A percentile compares a stretch with the other conserved stretches of the same genome.
Evolutionary conservation across 2,113 vertebrate species (phyloP).

Genomic region (Halcyon senegalensis): DNA sequence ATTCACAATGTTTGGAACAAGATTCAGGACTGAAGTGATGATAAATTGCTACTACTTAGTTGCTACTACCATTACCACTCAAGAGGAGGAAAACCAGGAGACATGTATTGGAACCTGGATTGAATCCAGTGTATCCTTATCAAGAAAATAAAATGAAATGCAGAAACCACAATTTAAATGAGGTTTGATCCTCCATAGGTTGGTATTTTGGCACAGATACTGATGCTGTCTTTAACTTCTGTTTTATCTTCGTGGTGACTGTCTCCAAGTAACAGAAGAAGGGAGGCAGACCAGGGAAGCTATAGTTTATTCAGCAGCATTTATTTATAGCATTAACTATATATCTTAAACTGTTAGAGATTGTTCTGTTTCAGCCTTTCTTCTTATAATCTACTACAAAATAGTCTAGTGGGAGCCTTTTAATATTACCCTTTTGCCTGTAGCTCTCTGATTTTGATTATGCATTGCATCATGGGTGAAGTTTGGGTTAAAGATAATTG

Average conservation of each 20-base stretch:
- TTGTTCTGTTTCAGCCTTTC: neutral
- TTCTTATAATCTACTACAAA: slow-evolving; percentile 32
- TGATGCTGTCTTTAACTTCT: neutral
- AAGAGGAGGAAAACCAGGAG: neutral
- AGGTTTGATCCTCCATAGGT: neutral
- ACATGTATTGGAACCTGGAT: neutral
- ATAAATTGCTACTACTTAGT: slow-evolving; percentile 1
- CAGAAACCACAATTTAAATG: neutral
- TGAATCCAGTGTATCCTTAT: neutral
- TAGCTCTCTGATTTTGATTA: slow-evolving; percentile 77
- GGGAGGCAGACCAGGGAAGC: neutral
- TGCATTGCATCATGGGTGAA: slow-evolving; percentile 70
- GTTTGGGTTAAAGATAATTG: slow-evolving; percentile 92
- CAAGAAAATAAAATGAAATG: neutral
- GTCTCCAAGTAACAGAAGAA: neutral
- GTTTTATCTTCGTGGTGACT: neutral
- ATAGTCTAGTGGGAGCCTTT: slow-evolving; percentile 19
- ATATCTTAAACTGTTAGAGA: slow-evolving; percentile 22
- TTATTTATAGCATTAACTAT: slow-evolving; percentile 15
- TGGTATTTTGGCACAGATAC: neutral
- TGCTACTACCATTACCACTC: neutral
- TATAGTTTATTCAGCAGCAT: neutral
- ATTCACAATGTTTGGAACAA: slow-evolving; percentile 8
- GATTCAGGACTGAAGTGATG: neutral
- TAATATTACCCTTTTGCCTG: neutral